phyloP scores from a whole-genome alignment of 2,888 invertebrate species.

The Drosophila falleni region DNA sequence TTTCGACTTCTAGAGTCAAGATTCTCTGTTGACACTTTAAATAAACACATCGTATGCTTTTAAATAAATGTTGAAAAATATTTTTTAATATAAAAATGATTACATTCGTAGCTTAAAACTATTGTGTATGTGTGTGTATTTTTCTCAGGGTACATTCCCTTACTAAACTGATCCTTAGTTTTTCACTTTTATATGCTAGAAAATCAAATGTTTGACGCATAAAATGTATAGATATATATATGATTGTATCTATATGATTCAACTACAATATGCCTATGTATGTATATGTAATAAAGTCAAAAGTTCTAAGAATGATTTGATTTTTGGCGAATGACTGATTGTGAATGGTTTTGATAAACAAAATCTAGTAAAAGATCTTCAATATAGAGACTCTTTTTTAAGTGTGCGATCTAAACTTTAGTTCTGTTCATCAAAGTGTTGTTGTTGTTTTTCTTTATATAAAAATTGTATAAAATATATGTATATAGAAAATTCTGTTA shows the following conservation, averaged over 20 bases:
- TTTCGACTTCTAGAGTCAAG: not conserved
- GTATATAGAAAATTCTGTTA: conserved; percentile 53
- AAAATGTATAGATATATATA: conserved; percentile 46
- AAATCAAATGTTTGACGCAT: conserved; percentile 53
- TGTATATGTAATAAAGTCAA: conserved; percentile 39
- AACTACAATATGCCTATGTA: conserved; percentile 67
- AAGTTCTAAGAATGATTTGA: conserved; percentile 32
- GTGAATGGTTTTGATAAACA: conserved; percentile 1
- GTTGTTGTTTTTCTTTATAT: conserved; percentile 28
- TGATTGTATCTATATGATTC: conserved; percentile 54
- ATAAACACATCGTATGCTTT: conserved; percentile 35
- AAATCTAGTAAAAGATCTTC: conserved; percentile 19
- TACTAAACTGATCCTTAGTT: conserved; percentile 26
- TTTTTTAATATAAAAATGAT: conserved; percentile 75
- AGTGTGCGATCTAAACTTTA: conserved; percentile 11
- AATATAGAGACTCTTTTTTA: conserved; percentile 1
- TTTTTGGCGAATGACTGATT: conserved; percentile 34
- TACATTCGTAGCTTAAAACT: conserved; percentile 62
- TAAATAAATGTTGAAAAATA: conserved; percentile 76
- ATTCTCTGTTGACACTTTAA: not conserved
- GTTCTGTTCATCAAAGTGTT: conserved; percentile 13
- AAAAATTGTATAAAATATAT: conserved; percentile 55
- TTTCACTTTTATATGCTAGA: conserved; percentile 51
- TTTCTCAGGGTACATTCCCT: conserved; percentile 24
- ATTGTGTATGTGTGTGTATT: conserved; percentile 42